Base-by-base conservation (phyloP, 2,113 vertebrate genomes). In the Thamnophis sirtalis region DNA sequence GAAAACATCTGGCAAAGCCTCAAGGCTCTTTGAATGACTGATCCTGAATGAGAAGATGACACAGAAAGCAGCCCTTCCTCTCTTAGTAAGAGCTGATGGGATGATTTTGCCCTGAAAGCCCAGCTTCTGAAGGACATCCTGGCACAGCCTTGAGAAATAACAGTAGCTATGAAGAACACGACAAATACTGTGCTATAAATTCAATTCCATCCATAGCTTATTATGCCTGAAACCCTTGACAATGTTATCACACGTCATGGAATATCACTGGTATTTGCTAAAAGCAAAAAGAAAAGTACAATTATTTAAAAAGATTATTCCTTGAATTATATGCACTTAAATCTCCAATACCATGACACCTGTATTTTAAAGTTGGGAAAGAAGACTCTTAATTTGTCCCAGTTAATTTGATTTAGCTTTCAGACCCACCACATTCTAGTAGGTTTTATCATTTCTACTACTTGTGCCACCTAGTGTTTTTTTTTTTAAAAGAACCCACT, bases 1-100 rank as follows among this genome's bases (percentile, higher is more conserved):
- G n/a, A 93, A 93, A 84, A 92, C 92, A 93, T 92, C 94, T 96
- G 95, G 95, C 95, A 95, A 91, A 92, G n/a, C 89, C 92, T 94
- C 96, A 96, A 93, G 95, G 24, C 63, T 91, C 90, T 95, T 93
- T 96, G 92, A 96, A 95, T 96, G 95, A 95, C 93, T 96, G 96
- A 95, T 94, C 95, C 95, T 26, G 93, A 95, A 96, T 94, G 94
- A 93, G 91, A 73, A 90, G 86, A 49, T 24, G 93, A 92, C 93
- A 90, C 87, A 94, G 91, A 91, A 96, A 95, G 95, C 95, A 95
- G 95, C 94, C 94, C 94, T 96, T 95, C 49, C 51, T 84, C 80
- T 92, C 91, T 96, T 90, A 4, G 0, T 91, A 1, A 93, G 92
- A 96, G 88, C 87, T 93, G 92, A 68, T 89, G 73, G 84, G 93